phyloP scores from a whole-genome alignment of 2,888 invertebrate species.

The Oscheius sp. region DNA sequence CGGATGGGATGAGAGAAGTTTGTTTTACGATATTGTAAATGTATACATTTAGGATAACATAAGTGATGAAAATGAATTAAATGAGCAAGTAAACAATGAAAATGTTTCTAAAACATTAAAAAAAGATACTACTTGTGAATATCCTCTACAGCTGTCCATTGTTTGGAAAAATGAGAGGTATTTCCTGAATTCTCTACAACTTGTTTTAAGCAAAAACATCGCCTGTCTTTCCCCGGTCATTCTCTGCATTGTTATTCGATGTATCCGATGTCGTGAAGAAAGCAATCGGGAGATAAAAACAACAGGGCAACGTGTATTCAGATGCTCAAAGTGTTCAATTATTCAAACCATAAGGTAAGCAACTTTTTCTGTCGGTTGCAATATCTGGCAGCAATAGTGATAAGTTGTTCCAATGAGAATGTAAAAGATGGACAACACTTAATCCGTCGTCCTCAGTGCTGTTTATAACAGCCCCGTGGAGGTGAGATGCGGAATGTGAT shows the following conservation, averaged over 20 bases:
- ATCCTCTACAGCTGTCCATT: background rate
- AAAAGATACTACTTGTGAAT: background rate
- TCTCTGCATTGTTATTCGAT: background rate
- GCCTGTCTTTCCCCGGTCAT: conserved; percentile 3
- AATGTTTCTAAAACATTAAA: background rate
- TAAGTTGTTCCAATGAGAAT: too few species aligned
- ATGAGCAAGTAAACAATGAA: background rate
- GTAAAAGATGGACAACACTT: too few species aligned
- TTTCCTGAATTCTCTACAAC: too few species aligned
- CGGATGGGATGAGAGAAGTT: background rate
- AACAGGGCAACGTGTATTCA: too few species aligned
- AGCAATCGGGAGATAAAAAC: background rate
- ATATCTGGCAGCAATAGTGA: too few species aligned
- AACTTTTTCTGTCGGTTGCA: too few species aligned
- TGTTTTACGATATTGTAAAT: background rate
- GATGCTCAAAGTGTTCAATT: conserved; percentile 23
- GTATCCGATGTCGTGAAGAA: conserved; percentile 21
- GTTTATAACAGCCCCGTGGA: too few species aligned
- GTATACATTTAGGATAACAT: background rate
- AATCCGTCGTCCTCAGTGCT: too few species aligned
- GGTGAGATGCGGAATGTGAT: too few species aligned
- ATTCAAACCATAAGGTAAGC: background rate
- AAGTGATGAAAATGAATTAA: background rate
- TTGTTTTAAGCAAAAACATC: conserved; percentile 16
- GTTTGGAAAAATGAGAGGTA: conserved; percentile 15